Base-by-base conservation (phyloP, 2,888 invertebrate genomes). In the Drosophila diplacantha region DNA sequence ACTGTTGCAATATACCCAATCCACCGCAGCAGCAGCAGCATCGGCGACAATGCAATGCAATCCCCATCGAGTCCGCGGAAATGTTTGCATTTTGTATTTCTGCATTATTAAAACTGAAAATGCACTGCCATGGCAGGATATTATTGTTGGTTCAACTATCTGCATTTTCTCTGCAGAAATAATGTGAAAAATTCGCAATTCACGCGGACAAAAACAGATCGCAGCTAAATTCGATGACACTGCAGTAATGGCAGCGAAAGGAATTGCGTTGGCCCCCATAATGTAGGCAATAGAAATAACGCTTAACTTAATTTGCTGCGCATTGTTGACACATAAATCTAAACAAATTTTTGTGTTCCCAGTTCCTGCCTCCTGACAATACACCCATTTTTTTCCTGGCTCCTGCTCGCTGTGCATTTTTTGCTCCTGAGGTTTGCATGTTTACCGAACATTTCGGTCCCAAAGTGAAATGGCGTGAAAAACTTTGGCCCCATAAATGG, bases 91-190 rank as follows among this genome's bases (percentile, higher is more conserved):
- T 61, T 80, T 81, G 80, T 80, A 79, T 80, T 79, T 83, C 68
- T 81, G 83, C 80, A 81, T 83, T 81, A 81, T 81, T 81, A 83
- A 81, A 83, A 81, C 80, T 72, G 84, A 76, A 81, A 81, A 81
- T 81, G 76, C 66, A 71, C 59, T 66, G 67, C 62, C 65, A 68
- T 73, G 63, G 60, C 70, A 57, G 58, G 51, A 49, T 56, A 75
- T 68, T 68, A 61, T 67, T 74, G 69, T 69, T 46, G 32, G 29
- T 37, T 34, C 14, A 9, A 24, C 41, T 9, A 24, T 41, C 39
- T 26, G 43, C 26, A 29, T 44, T 18, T 44, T 18, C 29, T 20
- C 29, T 18, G 44, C 44, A 14, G 11, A 61, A 70, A 81, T 79
- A 71, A 81, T 74, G 73, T 80, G 63, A 69, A 71, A 79, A 79